Percentiles rank a stretch among this genome's conserved stretches.
Evolutionary conservation across 2,113 vertebrate species (phyloP).

Genomic region (Tonatia bakeri): DNA sequence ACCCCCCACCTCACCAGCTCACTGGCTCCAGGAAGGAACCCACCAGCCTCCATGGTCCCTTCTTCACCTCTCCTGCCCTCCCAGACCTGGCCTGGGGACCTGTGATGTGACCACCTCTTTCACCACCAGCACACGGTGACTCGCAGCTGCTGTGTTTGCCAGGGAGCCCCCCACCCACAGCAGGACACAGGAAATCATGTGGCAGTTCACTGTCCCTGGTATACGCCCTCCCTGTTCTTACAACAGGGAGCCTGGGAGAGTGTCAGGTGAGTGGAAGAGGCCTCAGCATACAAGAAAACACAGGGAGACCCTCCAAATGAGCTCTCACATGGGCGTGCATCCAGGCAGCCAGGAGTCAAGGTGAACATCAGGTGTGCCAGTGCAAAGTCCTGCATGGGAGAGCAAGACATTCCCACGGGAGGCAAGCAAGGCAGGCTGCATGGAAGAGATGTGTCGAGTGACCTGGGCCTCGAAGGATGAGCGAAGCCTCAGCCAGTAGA

Average conservation of each 20-base stretch:
- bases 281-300: not conserved
- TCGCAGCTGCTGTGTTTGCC: not conserved
- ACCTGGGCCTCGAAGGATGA: not conserved
- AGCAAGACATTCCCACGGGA: not conserved
- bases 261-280: fast-evolving
- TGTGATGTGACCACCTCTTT: not conserved
- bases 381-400: not conserved
- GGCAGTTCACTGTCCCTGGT: not conserved
- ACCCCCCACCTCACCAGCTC: no score
- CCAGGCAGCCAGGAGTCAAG: not conserved
- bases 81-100: not conserved
- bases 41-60: not conserved
- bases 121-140: not conserved
- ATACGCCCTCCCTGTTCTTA: not conserved
- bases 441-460: fast-evolving
- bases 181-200: fast-evolving
- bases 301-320: not conserved
- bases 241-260: not conserved
- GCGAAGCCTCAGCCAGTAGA: not conserved
- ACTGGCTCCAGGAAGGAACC: not conserved
- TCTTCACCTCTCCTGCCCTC: not conserved
- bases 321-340: not conserved
- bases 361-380: fast-evolving
- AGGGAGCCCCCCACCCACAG: not conserved
- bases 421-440: not conserved